Evolutionary conservation across 2,888 invertebrate genomes (phyloP), one percentile per base, ranked within the genome.

Genomic region (Orthonevra nobilis): DNA sequence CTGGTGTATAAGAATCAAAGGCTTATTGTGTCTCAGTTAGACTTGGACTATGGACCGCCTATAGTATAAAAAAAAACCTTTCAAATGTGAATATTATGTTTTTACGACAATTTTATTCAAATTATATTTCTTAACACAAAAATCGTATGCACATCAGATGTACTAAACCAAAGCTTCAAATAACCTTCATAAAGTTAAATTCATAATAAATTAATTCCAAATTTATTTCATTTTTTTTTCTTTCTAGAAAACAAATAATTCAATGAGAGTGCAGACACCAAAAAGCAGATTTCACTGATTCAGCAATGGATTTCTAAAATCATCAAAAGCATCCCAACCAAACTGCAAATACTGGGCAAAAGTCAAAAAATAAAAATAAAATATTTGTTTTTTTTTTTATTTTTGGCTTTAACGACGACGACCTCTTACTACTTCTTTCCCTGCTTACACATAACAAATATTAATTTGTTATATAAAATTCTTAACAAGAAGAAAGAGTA

Each of bases 361-460:
- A 73, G 79, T 68, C 73, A 79, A 68, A 50, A 66, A 72, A 64
- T n/a, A n/a, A n/a, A n/a, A n/a, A n/a, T n/a, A n/a, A n/a, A n/a
- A n/a, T n/a, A n/a, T n/a, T n/a, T n/a, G n/a, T n/a, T n/a, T n/a
- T 19, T 20, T 3, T 23, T 1, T 7, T 42, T 46, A 52, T 74
- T 70, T 54, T 77, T 72, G 64, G 9, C 66, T 60, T 66, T 44
- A 61, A 79, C 79, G 69, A 75, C 50, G 64, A 72, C 73, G 61
- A 79, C 52, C 23, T 15, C 38, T n/a, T 26, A 36, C 28, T 46
- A 50, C 9, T 54, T 30, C 15, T 60, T 42, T 54, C 50, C 56
- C 50, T 30, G 5, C 20, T 28, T 36, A 56, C 15, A 40, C 38
- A 30, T 28, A 61, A n/a, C n/a, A n/a, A 61, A 26, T 36, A 50